Percentiles rank a stretch among this genome's conserved stretches.
phyloP scores from a whole-genome alignment of 2,113 vertebrate genomes.

The Solenodon paradoxus region DNA sequence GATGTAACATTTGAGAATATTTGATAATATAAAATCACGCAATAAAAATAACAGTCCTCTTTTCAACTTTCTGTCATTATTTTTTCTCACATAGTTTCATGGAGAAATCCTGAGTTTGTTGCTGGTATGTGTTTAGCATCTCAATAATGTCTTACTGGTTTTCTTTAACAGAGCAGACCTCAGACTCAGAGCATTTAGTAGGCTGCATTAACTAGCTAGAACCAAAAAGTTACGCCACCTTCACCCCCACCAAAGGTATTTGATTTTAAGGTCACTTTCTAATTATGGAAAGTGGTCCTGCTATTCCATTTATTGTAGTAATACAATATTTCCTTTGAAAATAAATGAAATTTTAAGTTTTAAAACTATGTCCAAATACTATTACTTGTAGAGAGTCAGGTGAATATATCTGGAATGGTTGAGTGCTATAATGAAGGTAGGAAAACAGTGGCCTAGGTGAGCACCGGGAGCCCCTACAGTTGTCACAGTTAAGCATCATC shows the following conservation, averaged over 20 bases:
- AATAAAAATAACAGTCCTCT: not conserved
- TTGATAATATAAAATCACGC: not conserved
- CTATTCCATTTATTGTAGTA: not conserved
- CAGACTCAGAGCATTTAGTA: not conserved
- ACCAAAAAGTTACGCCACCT: not conserved
- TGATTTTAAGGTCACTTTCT: slow-evolving; percentile 6
- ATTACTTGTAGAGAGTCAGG: not conserved
- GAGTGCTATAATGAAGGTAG: not conserved
- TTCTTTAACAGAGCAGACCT: not conserved
- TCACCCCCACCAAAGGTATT: not conserved
- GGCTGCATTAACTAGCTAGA: not conserved
- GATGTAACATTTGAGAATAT: not conserved
- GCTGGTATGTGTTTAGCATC: not conserved
- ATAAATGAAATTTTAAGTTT: slow-evolving; percentile 7
- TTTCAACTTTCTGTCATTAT: not conserved
- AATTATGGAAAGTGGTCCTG: not conserved
- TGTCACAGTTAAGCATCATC: not conserved
- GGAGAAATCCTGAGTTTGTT: not conserved
- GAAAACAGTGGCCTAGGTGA: not conserved
- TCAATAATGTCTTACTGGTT: not conserved
- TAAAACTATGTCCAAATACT: not conserved
- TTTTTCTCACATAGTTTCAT: not conserved
- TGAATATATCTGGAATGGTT: not conserved
- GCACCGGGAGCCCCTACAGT: too few species aligned
- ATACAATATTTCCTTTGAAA: not conserved